Base-by-base conservation (phyloP, 2,797 vertebrate species). In the Streptopelia turtur region DNA sequence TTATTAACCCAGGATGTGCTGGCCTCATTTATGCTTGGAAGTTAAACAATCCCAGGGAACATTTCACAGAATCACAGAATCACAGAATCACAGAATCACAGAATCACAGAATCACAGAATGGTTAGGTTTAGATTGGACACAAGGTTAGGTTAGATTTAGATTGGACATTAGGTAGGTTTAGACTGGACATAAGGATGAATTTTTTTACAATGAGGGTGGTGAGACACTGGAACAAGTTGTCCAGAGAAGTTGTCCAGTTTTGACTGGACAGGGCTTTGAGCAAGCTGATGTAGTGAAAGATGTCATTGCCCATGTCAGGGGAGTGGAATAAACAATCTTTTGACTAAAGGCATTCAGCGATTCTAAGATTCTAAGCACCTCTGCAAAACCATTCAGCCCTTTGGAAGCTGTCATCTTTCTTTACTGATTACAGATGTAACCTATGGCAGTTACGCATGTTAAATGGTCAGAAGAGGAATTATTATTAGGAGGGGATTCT, bases 361-460 rank as follows among this genome's bases (percentile, higher is more conserved):
- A n/a, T 56, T 79, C 27, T 55, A 13, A n/a, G 33, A 41, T 16
- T 64, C 30, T 28, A 39, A 55, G 22, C 10, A 43, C 4, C 13
- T 28, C 17, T 65, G 27, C 35, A 87, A 77, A 81, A 17, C 5
- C 49, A 31, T 43, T 63, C 33, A 83, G 23, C 14, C 14, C 16
- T 72, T 17, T 77, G 35, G 50, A 80, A 83, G 24, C 28, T 53
- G 27, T 16, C 7, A 5, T 37, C 37, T 80, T 64, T 63, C 24
- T 72, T 52, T 70, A 49, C 16, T 68, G n/a, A 33, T 9, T 72
- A 23, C 16, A 76, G 35, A 28, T 31, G 8, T 24, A 47, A 60
- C 6, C 4, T 18, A 5, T 1, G 2, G 15, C 50, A 9, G 20
- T 53, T 83, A 63, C 1, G 0, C 27, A 33, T 4, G 28, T 49